A percentile compares a stretch with the other conserved stretches of the same genome.
Evolutionary conservation across 2,113 vertebrate genomes (phyloP).

Genomic region (Ascaphus truei): DNA sequence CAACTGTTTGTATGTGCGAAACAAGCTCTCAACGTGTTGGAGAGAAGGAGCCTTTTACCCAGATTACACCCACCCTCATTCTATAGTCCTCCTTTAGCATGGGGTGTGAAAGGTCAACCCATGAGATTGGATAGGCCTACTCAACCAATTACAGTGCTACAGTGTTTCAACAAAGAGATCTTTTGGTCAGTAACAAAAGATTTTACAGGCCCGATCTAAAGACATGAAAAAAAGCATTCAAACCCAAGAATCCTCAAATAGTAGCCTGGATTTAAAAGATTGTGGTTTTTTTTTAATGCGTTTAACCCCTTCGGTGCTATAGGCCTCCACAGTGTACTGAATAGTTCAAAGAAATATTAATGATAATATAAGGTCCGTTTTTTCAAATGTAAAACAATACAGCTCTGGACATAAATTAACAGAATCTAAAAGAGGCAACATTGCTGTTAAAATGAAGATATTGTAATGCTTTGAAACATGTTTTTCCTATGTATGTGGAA

Average conservation of each 20-base stretch:
- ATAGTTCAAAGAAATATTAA: too few relatives aligned
- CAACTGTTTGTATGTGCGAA: constrained; percentile 77
- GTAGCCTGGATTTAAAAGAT: constrained; percentile 2
- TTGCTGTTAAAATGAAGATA: too few relatives aligned
- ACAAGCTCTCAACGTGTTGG: constrained; percentile 76
- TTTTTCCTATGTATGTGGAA: too few relatives aligned
- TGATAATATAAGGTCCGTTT: too few relatives aligned
- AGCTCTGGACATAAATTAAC: too few relatives aligned
- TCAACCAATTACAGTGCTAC: constrained; percentile 81
- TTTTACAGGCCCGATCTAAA: constrained; percentile 57
- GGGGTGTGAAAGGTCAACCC: constrained; percentile 83
- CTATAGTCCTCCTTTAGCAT: constrained; percentile 81
- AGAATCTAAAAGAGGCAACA: too few relatives aligned
- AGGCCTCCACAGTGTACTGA: too few relatives aligned
- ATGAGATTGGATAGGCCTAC: constrained; percentile 82
- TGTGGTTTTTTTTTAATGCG: not conserved
- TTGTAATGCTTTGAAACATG: too few relatives aligned
- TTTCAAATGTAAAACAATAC: too few relatives aligned
- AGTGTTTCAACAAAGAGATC: constrained; percentile 65
- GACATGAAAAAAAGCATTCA: constrained; percentile 41
- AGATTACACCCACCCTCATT: constrained; percentile 78
- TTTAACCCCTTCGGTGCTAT: not conserved
- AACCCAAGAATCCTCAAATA: constrained; percentile 19
- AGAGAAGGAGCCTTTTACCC: constrained; percentile 90
- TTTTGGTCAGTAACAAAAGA: constrained; percentile 71